Base-by-base conservation (phyloP, 2,113 vertebrate genomes). In the Amia ocellicauda region DNA sequence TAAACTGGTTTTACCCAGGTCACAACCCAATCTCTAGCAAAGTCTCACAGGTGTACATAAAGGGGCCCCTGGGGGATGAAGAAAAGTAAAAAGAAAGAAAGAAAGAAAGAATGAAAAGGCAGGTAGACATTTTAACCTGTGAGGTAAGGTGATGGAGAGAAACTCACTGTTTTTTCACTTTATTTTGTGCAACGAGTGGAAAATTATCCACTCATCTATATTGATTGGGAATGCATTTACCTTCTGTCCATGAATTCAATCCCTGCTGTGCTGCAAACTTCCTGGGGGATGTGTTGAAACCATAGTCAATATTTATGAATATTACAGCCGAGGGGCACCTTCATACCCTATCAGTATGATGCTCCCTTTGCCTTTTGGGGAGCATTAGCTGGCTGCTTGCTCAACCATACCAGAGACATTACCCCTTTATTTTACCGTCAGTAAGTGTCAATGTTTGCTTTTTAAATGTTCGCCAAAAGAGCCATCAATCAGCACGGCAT, bases 391-490 rank as follows among this genome's bases (percentile, higher is more conserved):
- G 16, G 9, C 51, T 54, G 51, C 51, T 22, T 14, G 24, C 20
- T 27, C 51, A 17, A 27, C 20, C 51, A 54, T 54, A 22, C 11
- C 51, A 24, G 51, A 23, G 20, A 54, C 51, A 54, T 54, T 54
- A 9, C 20, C 22, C n/a, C 22, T 23, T 54, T 54, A n/a, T 54
- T 23, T 54, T 27, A 24, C 51, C 24, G 51, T 54, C 51, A 54
- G 9, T 54, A 54, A 54, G 47, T 13, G 51, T 54, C 51, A 54
- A 54, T 54, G 51, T 54, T 24, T 22, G 51, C 47, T 27, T 54
- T 54, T 54, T 54, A 23, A 27, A 54, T 13, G 24, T 22, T 27
- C 10, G 51, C 51, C 20, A 47, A 54, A 13, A 54, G 2, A 54
- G 51, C 11, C 51, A 54, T 54, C 51, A 54, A 8, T 54, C n/a